Conservation (phyloP, 2,113 vertebrate species). For the Phalacrocorax brasilianus region DNA sequence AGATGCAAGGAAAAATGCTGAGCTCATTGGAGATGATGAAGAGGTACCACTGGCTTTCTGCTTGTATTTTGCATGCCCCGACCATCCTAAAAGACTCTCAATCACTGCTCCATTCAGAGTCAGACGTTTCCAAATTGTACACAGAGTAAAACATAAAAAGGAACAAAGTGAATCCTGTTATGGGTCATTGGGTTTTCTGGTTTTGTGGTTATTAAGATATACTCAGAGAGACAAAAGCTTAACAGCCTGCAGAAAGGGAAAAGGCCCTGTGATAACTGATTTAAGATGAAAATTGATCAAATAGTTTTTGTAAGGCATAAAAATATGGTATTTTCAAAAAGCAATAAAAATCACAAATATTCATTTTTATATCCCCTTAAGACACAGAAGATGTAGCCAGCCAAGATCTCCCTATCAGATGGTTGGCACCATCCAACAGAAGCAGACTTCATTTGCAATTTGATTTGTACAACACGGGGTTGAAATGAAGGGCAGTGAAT, state of each 20-base stretch:
- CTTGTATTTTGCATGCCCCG: background rate
- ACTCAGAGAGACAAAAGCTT: background rate
- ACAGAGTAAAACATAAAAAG: background rate
- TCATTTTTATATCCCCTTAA: background rate
- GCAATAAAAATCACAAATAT: slow-evolving; percentile 23
- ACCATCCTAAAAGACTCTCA: background rate
- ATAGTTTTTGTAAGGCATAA: background rate
- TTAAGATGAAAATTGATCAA: slow-evolving; percentile 17
- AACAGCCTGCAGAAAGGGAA: background rate
- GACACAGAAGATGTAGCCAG: background rate
- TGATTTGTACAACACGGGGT: background rate
- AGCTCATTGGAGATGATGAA: background rate
- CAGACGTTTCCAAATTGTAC: background rate
- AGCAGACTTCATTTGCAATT: slow-evolving; percentile 1
- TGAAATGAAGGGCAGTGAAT: slow-evolving; percentile 11
- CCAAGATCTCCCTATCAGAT: slow-evolving; percentile 31
- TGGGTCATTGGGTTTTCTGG: background rate
- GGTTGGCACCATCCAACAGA: background rate
- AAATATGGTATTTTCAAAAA: background rate
- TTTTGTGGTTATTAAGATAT: slow-evolving; percentile 4
- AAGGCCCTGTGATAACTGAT: background rate
- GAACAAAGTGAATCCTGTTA: background rate
- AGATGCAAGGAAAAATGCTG: background rate
- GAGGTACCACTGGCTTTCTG: background rate
- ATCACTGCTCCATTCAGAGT: background rate